phyloP scores from a whole-genome alignment of 2,888 invertebrate species.

The Caenorhabditis plicata region DNA sequence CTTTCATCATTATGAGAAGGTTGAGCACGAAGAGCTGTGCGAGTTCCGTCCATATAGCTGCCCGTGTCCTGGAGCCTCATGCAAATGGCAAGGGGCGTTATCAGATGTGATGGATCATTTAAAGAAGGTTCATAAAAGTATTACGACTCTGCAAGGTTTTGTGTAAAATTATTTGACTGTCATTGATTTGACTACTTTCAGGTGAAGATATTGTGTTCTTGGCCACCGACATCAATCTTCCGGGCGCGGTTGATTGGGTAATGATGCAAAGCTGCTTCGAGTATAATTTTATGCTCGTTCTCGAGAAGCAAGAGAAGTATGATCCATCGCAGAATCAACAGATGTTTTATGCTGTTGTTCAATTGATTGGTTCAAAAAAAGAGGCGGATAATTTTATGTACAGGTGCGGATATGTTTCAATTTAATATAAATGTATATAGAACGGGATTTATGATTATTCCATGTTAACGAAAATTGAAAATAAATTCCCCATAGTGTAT shows the following conservation, averaged over 20 bases:
- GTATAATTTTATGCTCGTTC: constrained; percentile 97
- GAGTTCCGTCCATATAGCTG: constrained; percentile 97
- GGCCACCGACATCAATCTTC: constrained; percentile 97
- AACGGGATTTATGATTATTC: background rate
- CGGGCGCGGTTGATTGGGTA: constrained; percentile 74
- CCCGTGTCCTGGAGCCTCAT: constrained; percentile 98
- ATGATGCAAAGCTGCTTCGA: constrained; percentile 99
- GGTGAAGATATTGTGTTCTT: constrained; percentile 98
- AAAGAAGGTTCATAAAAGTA: constrained; percentile 86
- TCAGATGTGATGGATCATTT: constrained; percentile 98
- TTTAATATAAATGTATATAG: background rate
- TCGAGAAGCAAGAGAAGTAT: constrained; percentile 83
- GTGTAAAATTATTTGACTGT: background rate
- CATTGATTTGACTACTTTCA: constrained; percentile 63
- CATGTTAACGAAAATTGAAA: background rate
- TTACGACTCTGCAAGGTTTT: constrained; percentile 89
- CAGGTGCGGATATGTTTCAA: constrained; percentile 70
- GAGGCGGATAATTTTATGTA: constrained; percentile 99
- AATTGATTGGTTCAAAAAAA: constrained; percentile 95
- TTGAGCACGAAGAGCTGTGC: constrained; percentile 96
- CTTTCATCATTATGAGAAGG: constrained; percentile 80
- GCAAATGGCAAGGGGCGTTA: constrained; percentile 97
- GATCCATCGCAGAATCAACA: constrained; percentile 73
- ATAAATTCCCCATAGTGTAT: too few relatives aligned
- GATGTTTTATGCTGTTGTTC: constrained; percentile 83